These are phyloP conservation scores for Ridgeia piscesae DNA, from an alignment of 1,140 invertebrate genomes.

Conservation along the genomic window DNA sequence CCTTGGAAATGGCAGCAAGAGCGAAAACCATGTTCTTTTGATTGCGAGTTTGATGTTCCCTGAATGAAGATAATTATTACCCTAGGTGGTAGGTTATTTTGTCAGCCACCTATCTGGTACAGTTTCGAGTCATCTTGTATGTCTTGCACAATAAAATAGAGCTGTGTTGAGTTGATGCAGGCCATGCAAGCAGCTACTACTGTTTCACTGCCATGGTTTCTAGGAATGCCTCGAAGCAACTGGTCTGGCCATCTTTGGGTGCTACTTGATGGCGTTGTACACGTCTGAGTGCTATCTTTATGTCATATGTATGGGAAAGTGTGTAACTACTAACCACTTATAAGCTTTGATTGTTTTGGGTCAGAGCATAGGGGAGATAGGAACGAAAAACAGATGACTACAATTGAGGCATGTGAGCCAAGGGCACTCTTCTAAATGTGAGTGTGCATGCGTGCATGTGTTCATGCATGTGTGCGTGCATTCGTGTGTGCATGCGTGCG, in stretches of 20 bases:
- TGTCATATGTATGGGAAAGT: too few relatives aligned
- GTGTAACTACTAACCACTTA: not conserved
- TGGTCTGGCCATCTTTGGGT: not conserved
- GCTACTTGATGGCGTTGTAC: not conserved
- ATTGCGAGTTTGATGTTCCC: too few relatives aligned
- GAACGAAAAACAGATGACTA: not conserved
- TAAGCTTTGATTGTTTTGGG: not conserved
- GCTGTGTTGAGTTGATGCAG: too few relatives aligned
- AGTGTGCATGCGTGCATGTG: not conserved
- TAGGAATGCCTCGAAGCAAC: not conserved
- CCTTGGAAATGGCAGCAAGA: too few relatives aligned
- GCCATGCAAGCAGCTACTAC: not conserved
- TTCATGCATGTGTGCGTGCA: constrained; percentile 7
- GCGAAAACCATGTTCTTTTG: too few relatives aligned
- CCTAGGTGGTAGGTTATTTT: too few relatives aligned
- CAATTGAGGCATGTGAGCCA: not conserved
- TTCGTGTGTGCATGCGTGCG: not conserved
- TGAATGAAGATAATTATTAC: too few relatives aligned
- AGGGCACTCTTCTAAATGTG: not conserved
- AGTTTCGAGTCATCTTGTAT: too few relatives aligned
- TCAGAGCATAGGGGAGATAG: not conserved
- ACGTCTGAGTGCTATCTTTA: not conserved
- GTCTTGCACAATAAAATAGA: too few relatives aligned
- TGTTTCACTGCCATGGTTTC: not conserved
- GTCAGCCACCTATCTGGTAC: too few relatives aligned